Evolutionary conservation across 2,888 invertebrate species (phyloP).

Genomic region (Schizaphis graminum): DNA sequence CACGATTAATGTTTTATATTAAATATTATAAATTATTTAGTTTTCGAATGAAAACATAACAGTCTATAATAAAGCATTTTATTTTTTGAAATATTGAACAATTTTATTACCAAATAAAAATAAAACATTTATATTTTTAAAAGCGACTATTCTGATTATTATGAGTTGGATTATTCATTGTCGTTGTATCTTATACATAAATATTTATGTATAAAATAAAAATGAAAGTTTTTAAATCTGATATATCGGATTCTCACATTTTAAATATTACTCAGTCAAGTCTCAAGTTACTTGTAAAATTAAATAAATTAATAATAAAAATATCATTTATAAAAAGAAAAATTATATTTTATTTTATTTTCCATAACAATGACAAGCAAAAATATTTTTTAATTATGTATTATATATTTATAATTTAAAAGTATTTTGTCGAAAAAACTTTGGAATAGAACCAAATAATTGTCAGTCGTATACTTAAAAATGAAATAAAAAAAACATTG

Average conservation of each 20-base stretch:
- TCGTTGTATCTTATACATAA: background rate
- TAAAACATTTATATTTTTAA: background rate
- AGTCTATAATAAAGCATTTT: background rate
- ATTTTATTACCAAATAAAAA: background rate
- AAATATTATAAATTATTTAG: background rate
- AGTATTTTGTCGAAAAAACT: background rate
- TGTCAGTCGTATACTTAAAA: background rate
- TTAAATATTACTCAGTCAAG: background rate
- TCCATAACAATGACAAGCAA: background rate
- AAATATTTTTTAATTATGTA: background rate
- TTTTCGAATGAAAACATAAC: background rate
- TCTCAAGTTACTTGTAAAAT: background rate
- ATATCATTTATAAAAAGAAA: background rate
- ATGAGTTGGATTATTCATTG: background rate
- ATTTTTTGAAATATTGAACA: background rate
- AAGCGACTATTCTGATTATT: background rate
- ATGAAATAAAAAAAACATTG: background rate
- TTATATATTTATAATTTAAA: background rate
- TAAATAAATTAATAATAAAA: background rate
- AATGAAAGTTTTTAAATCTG: background rate
- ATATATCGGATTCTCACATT: background rate
- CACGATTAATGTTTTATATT: background rate
- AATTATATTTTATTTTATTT: background rate
- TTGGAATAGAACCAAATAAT: slow-evolving; percentile 12
- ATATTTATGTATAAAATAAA: background rate